phyloP scores from a whole-genome alignment of 1,140 invertebrate genomes.

The Drosophila erecta region DNA sequence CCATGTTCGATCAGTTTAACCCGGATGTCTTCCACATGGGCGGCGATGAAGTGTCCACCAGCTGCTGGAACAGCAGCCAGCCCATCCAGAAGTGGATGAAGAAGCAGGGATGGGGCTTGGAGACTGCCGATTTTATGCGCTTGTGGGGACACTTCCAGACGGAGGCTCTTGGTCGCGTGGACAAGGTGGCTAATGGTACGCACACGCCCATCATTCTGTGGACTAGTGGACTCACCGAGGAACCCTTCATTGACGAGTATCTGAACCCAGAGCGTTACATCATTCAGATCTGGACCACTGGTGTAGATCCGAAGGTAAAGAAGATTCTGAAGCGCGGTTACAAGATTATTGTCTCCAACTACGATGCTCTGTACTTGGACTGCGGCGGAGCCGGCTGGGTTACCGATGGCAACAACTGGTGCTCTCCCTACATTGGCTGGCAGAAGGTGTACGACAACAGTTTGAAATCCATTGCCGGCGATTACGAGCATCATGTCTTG shows the following conservation, averaged over 20 bases:
- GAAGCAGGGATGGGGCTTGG: constrained; percentile 86
- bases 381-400: constrained; percentile 91
- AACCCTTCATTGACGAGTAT: constrained; percentile 88
- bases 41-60: constrained; percentile 92
- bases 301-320: constrained; percentile 87
- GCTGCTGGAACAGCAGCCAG: constrained; percentile 91
- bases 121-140: constrained; percentile 88
- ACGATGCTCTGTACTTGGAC: constrained; percentile 93
- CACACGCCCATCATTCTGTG: constrained; percentile 90
- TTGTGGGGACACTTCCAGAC: constrained; percentile 92
- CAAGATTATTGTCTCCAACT: constrained; percentile 92
- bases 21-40: constrained; percentile 95
- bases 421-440: constrained; percentile 94
- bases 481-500: constrained; percentile 86
- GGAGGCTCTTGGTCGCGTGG: constrained; percentile 87
- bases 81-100: constrained; percentile 90
- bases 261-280: constrained; percentile 91
- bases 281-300: constrained; percentile 92
- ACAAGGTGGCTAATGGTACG: constrained; percentile 83
- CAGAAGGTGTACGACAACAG: constrained; percentile 93
- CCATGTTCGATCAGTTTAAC: constrained; percentile 87
- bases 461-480: constrained; percentile 86
- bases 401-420: constrained; percentile 91
- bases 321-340: constrained; percentile 89
- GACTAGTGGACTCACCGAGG: constrained; percentile 92